Conservation (phyloP, 1,140 invertebrate genomes). For the Elymnias hypermnestra region DNA sequence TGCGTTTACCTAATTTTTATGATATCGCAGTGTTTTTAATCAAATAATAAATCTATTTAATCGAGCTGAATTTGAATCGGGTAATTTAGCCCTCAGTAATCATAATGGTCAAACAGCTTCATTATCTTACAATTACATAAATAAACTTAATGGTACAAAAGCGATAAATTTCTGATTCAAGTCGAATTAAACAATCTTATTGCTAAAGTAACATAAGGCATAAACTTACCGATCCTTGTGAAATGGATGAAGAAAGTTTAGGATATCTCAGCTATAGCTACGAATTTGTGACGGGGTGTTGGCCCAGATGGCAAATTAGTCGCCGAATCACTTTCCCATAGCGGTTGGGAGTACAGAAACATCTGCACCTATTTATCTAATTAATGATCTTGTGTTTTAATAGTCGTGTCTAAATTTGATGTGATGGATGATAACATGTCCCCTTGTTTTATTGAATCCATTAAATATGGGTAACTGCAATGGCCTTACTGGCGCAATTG, state of each 20-base stretch:
- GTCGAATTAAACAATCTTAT: constrained; percentile 5
- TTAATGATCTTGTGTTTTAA: constrained; percentile 22
- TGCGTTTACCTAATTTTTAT: too few relatives aligned
- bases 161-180: constrained; percentile 1
- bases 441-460: not conserved
- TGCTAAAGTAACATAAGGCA: constrained; percentile 5
- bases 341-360: constrained; percentile 16
- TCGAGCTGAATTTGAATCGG: too few relatives aligned
- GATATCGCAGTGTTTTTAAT: too few relatives aligned
- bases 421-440: constrained; percentile 11
- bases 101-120: not conserved
- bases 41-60: too few relatives aligned
- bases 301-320: constrained; percentile 77
- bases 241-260: constrained; percentile 18
- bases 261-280: constrained; percentile 14
- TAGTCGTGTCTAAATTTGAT: constrained; percentile 11
- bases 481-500: too few relatives aligned
- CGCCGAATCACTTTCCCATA: constrained; percentile 24
- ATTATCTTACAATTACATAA: too few relatives aligned
- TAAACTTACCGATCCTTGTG: constrained; percentile 5
- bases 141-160: too few relatives aligned
- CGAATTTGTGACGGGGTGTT: constrained; percentile 22
- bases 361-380: constrained; percentile 20
- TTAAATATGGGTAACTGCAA: too few relatives aligned
- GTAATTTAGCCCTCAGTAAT: not conserved